phyloP scores from a whole-genome alignment of 1,140 invertebrate genomes.

The Sycobia sp. region DNA sequence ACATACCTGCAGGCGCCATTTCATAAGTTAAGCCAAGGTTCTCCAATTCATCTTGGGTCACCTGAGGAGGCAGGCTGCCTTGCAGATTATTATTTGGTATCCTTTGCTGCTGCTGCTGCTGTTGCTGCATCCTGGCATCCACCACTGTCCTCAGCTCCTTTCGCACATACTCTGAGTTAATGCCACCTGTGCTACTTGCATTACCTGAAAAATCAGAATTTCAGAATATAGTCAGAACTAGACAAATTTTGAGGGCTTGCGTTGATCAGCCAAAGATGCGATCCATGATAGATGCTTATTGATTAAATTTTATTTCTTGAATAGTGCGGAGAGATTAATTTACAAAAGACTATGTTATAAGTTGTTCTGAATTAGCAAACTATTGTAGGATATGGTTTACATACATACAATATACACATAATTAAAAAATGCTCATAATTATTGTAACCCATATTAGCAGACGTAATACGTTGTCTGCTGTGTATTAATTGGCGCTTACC shows the following conservation, averaged over 20 bases:
- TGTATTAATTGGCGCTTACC: conserved; percentile 1
- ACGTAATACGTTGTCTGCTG: neutral
- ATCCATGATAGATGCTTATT: conserved; percentile 20
- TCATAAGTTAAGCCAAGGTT: conserved; percentile 72
- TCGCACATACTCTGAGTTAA: conserved; percentile 79
- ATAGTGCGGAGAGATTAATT: conserved; percentile 18
- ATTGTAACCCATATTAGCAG: neutral
- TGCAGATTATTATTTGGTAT: conserved; percentile 58
- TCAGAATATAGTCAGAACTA: neutral
- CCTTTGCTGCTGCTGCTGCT: conserved; percentile 51
- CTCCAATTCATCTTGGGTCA: conserved; percentile 70
- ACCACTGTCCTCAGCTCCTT: conserved; percentile 88
- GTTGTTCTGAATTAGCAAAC: conserved; percentile 1
- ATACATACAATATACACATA: conserved; percentile 19
- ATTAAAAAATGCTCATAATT: conserved; percentile 3
- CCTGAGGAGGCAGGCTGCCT: conserved; percentile 59
- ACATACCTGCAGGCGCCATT: conserved; percentile 68
- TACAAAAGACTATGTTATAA: conserved; percentile 18
- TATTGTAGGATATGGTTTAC: conserved; percentile 20
- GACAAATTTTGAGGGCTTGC: neutral
- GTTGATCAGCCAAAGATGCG: conserved; percentile 7
- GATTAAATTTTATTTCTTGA: conserved; percentile 15
- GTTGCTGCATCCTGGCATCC: conserved; percentile 75
- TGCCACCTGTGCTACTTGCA: conserved; percentile 47
- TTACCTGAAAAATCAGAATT: conserved; percentile 51